Base-by-base conservation (phyloP, 2,797 vertebrate species). In the Odontamblyopus lacepedii region DNA sequence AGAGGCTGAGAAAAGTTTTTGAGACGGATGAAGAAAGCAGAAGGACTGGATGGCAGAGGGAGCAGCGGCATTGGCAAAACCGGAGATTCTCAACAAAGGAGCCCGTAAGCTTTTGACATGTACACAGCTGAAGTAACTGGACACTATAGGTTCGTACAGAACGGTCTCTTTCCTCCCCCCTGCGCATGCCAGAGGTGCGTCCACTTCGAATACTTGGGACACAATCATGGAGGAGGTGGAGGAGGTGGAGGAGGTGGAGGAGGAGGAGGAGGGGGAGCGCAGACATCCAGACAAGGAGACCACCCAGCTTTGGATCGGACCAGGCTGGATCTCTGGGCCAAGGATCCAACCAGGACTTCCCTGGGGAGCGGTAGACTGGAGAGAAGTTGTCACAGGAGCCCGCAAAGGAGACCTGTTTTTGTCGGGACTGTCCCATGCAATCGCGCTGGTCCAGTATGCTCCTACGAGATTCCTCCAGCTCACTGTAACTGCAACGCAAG, bases 21-120 rank as follows among this genome's bases (percentile, higher is more conserved):
- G 87, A 83, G 82, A 81, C 85, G 93, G 93, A 94, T 94, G 93
- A 93, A 91, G 91, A 94, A 94, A 94, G 89, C 92, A 94, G 93
- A 84, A 76, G 53, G 83, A 81, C 88, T 87, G 91, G 90, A 94
- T 94, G 93, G 85, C 79, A 75, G 82, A 85, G 89, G 85, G 80
- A 81, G 79, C 83, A 72, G 70, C 84, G 69, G 87, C 83, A 60
- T 83, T 83, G 92, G 88, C 88, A 86, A 90, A 87, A 81, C 88
- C 84, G 80, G 91, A 87, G 79, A 87, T 92, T 90, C 88, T 76
- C 18, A n/a, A 90, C 81, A 77, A 81, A 38, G 84, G 78, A 87
- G 75, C 78, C 72, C 80, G 75, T 74, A 77, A 88, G 87, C 83
- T 77, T 81, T 70, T 90, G 93, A 92, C 88, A 95, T 95, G 94